phyloP scores from a whole-genome alignment of 1,140 invertebrate species.

The Drosophila santomea region DNA sequence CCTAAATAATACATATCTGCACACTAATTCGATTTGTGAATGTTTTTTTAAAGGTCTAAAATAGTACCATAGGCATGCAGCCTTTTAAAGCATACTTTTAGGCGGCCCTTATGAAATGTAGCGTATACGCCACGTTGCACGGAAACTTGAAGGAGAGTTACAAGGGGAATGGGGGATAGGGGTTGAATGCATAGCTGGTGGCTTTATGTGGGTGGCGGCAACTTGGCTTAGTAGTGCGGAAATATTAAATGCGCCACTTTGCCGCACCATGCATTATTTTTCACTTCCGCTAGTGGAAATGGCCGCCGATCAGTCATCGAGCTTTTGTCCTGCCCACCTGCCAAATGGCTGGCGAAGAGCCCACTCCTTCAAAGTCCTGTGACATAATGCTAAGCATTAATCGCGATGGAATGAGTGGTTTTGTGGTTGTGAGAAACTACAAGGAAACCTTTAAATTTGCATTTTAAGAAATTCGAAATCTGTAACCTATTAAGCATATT shows the following conservation, averaged over 20 bases:
- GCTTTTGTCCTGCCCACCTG: not conserved
- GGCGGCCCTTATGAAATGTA: not conserved
- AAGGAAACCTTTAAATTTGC: too few relatives aligned
- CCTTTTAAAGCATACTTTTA: too few relatives aligned
- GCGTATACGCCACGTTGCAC: constrained; percentile 19
- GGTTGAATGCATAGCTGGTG: constrained; percentile 14
- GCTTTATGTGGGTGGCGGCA: constrained; percentile 1
- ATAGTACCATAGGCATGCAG: too few relatives aligned
- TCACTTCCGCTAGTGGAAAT: constrained; percentile 63
- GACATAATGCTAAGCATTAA: not conserved
- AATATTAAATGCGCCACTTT: constrained; percentile 81
- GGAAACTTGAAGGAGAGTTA: not conserved
- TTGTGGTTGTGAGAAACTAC: not conserved
- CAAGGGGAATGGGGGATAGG: not conserved
- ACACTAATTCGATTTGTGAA: too few relatives aligned
- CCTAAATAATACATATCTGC: too few relatives aligned
- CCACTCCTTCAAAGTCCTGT: not conserved
- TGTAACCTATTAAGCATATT: too few relatives aligned
- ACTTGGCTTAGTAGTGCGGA: constrained; percentile 59
- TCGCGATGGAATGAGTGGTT: not conserved
- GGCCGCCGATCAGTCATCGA: constrained; percentile 50
- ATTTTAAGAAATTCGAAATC: not conserved
- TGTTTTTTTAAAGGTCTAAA: too few relatives aligned
- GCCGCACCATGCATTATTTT: constrained; percentile 73
- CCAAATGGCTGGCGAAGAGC: not conserved